Evolutionary conservation across 1,140 invertebrate species (phyloP), one percentile per base, ranked within the genome.

Genomic region (Cherax destructor): DNA sequence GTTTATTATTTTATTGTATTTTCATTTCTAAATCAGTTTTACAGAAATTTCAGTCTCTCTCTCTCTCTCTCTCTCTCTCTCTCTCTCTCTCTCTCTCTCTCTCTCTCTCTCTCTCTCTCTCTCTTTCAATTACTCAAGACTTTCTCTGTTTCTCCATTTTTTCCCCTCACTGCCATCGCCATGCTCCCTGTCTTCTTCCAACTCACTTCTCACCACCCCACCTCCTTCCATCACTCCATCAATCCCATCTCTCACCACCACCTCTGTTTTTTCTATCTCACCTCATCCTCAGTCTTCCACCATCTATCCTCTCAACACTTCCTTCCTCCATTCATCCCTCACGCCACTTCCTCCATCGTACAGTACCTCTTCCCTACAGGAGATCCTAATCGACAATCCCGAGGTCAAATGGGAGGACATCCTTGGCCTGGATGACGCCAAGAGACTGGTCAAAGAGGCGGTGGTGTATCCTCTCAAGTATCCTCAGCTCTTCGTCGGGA

Each of bases 391-490:
- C 0, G 86, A 93, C 24, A 91, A 93, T 76, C 92, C 92, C 5
- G 83, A 88, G 50, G 92, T 93, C 61, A 77, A 79, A 41, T 93
- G 92, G 92, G 49, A 49, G 6, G 96, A 95, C 92, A 95, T 95
- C 86, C 94, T 95, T 90, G 95, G 95, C 18, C 94, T 95, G 87
- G 94, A 95, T 85, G 94, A 94, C 92, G 95, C 95, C 74, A 96
- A 96, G 93, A 93, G 95, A 91, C 93, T 95, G 83, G 94, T 95
- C 47, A 97, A 98, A 95, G 98, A 99, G 95, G 97, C 98, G 4
- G 96, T 98, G 0, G 95, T 99, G 7, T 98, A 98, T 94, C 98
- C 98, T 3, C 95, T 96, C 11, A 97, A 97, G 94, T 98, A 98
- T 95, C 97, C 98, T 4, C 96, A 97, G 83, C 94, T 99, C 10